phyloP scores from a whole-genome alignment of 1,140 invertebrate species.

The Fopius arisanus region DNA sequence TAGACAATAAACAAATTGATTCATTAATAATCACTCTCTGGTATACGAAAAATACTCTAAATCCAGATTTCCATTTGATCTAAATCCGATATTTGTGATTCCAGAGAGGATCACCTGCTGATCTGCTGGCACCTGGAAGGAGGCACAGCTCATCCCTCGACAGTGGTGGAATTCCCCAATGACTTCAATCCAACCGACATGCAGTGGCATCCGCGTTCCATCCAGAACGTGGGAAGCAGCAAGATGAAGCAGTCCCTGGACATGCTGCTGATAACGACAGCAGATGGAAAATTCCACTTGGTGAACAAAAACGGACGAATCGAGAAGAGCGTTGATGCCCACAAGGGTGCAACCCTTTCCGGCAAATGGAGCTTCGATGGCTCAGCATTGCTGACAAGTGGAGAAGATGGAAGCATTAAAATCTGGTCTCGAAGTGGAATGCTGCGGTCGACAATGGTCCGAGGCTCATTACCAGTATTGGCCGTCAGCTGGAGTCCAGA shows the following conservation, averaged over 20 bases:
- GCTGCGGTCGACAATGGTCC: conserved; percentile 88
- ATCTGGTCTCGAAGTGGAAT: conserved; percentile 97
- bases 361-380: conserved; percentile 94
- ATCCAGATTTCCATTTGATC: no score
- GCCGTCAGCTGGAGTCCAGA: conserved; percentile 89
- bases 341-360: conserved; percentile 87
- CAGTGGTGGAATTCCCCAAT: conserved; percentile 79
- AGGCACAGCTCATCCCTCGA: conserved; percentile 76
- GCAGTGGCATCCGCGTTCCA: conserved; percentile 71
- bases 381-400: conserved; percentile 87
- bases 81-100: no score
- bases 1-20: no score
- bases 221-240: conserved; percentile 33
- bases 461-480: conserved; percentile 82
- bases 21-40: no score
- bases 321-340: conserved; percentile 92
- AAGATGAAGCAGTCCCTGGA: conserved; percentile 80
- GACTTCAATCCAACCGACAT: conserved; percentile 90
- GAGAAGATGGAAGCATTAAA: conserved; percentile 96
- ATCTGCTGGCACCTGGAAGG: conserved; percentile 84
- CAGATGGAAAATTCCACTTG: conserved; percentile 94
- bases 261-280: conserved; percentile 85
- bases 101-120: conserved; percentile 89
- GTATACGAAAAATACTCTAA: no score
- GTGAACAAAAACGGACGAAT: conserved; percentile 88